Evolutionary conservation across 2,888 invertebrate genomes (phyloP), one percentile per base, ranked within the genome.

Genomic region (Cosmopolites sordidus): DNA sequence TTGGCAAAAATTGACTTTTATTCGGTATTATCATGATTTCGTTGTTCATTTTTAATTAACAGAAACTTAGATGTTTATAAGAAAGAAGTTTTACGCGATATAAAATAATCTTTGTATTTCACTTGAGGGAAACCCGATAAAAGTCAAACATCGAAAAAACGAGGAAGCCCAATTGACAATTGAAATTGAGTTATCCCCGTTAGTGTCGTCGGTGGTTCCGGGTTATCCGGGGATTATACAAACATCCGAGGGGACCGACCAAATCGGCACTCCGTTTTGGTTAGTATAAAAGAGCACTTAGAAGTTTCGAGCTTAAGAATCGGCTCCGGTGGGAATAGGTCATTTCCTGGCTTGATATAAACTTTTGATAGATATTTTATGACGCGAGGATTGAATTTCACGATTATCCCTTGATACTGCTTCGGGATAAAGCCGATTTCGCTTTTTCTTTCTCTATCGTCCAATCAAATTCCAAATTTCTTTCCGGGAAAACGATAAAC

Each of bases 131-230:
- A 22, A 22, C 39, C 16, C 14, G 29, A 47, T 47, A 47, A 39
- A 39, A 47, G 47, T 39, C 47, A 47, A 47, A 47, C 47, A 40
- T 47, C 27, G 47, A 38, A 47, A 48, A 42, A 48, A 48, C 48
- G 29, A 42, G 39, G 41, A 33, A 48, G 41, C 17, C 48, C 22
- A 48, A 41, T 48, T 42, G 42, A 41, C 48, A 41, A 48, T 42
- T 48, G 47, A 47, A 47, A 47, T 47, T 47, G 47, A 47, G 47
- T 47, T 47, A 47, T 47, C 47, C 47, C 47, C 15, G 47, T 47
- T 47, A 37, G 37, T 27, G 39, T 39, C 48, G 48, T 30, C 41
- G 40, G 48, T 41, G 48, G 48, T 41, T 41, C 33, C 30, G 29
- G 30, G 48, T 30, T 48, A 48, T 42, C 42, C 42, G 33, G 48